Evolutionary conservation across 2,113 vertebrate species (phyloP), one percentile per base, ranked within the genome.

Genomic region (Tyrannus savana): DNA sequence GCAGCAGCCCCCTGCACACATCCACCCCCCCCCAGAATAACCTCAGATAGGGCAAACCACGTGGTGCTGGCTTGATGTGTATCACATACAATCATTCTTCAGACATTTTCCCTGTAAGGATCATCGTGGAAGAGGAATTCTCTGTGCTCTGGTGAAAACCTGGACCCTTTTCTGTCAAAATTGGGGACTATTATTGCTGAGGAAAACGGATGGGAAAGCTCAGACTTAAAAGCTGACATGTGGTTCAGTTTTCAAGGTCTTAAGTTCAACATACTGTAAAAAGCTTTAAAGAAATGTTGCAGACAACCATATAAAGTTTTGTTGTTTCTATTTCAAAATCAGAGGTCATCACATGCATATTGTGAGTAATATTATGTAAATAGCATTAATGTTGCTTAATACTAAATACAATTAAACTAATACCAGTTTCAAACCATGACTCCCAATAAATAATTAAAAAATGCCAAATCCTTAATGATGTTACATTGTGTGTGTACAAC

Each of bases 311-410:
- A 58, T 3, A 86, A 93, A 73, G 71, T 80, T 14, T 8, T 74
- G 25, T 39, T 44, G 12, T 52, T 90, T 75, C 41, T n/a, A 86
- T 83, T 88, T 35, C 46, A 60, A 86, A 95, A 80, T 78, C 25
- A 81, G 42, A 86, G 47, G 30, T 28, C 24, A 84, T 68, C 31
- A 49, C 30, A 68, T 27, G n/a, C 35, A 84, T 66, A 84, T 64
- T 44, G 9, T 1, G 4, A 82, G 6, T 39, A 87, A 52, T 53
- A 64, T 55, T 39, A 93, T 75, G 82, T 60, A 85, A 90, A 92
- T n/a, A 75, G 4, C 22, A 76, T 73, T 64, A 71, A 66, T 39
- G 31, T 15, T 66, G 33, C 22, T 82, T 67, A 75, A 89, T 47
- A 31, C 12, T 75, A 92, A 78, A 58, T 37, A 69, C 15, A 56